Conservation (phyloP, 2,113 vertebrate genomes). For the Eclectus roratus region DNA sequence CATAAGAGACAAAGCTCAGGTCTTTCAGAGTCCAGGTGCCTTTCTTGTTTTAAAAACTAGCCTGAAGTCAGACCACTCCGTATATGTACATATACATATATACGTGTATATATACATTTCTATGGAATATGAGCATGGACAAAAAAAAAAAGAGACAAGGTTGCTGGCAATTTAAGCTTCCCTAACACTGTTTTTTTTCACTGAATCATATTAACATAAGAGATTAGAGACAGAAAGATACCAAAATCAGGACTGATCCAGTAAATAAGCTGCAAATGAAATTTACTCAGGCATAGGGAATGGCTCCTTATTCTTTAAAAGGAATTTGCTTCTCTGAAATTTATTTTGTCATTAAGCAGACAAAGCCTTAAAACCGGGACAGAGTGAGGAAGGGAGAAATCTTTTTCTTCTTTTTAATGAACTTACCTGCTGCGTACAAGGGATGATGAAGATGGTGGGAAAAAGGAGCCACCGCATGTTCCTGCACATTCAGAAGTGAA, state of each 20-base stretch:
- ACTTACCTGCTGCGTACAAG: slow-evolving; percentile 84
- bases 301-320: not conserved
- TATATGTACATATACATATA: not conserved
- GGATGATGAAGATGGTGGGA: slow-evolving; percentile 73
- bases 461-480: slow-evolving; percentile 83
- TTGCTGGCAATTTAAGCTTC: not conserved
- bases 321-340: slow-evolving; percentile 3
- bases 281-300: slow-evolving; percentile 22
- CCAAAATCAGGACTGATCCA: not conserved
- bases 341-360: slow-evolving; percentile 13
- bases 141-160: not conserved
- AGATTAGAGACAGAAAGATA: not conserved
- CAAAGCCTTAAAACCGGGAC: not conserved
- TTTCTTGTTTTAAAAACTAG: not conserved
- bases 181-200: not conserved
- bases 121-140: not conserved
- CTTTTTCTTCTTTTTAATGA: slow-evolving; percentile 1
- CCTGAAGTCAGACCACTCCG: not conserved
- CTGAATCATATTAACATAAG: not conserved
- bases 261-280: slow-evolving; percentile 10
- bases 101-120: not conserved
- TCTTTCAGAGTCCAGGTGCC: not conserved
- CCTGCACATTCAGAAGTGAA: slow-evolving; percentile 39
- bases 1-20: not conserved
- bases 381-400: not conserved